Evolutionary conservation across 2,113 vertebrate species (phyloP).

Genomic region (Scytalopus superciliaris): DNA sequence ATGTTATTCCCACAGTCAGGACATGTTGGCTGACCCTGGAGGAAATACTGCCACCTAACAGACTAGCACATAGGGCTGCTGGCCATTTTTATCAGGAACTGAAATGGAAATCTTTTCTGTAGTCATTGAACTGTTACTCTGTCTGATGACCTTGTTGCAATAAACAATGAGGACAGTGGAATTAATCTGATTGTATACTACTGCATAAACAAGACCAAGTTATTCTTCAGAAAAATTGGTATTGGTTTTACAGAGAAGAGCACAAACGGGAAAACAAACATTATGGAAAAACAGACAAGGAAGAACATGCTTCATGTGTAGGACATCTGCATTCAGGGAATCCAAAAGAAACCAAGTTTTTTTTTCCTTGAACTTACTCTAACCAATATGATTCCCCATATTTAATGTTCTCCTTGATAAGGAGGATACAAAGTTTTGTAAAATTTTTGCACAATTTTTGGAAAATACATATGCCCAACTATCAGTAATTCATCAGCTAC

Average conservation of each 20-base stretch:
- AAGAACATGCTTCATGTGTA: background rate
- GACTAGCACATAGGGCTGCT: accelerated
- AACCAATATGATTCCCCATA: background rate
- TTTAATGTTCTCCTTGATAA: background rate
- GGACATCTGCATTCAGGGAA: background rate
- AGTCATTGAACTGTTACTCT: background rate
- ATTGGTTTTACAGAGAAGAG: background rate
- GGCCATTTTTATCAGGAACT: background rate
- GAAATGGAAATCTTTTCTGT: background rate
- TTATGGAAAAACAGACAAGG: background rate
- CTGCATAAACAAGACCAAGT: background rate
- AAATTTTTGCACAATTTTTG: background rate
- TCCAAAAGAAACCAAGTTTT: background rate
- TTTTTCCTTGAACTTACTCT: background rate
- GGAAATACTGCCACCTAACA: background rate
- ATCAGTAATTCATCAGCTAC: background rate
- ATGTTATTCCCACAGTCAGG: background rate
- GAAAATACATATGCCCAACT: background rate
- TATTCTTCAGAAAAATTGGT: background rate
- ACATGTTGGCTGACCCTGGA: background rate
- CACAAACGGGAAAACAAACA: background rate
- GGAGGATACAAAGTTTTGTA: background rate
- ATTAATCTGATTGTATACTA: background rate
- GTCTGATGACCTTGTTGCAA: background rate
- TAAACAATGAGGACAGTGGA: background rate